Percentiles rank a stretch among this genome's conserved stretches.
Conservation (phyloP, 1,140 invertebrate genomes). For the Steinernema feltiae region DNA sequence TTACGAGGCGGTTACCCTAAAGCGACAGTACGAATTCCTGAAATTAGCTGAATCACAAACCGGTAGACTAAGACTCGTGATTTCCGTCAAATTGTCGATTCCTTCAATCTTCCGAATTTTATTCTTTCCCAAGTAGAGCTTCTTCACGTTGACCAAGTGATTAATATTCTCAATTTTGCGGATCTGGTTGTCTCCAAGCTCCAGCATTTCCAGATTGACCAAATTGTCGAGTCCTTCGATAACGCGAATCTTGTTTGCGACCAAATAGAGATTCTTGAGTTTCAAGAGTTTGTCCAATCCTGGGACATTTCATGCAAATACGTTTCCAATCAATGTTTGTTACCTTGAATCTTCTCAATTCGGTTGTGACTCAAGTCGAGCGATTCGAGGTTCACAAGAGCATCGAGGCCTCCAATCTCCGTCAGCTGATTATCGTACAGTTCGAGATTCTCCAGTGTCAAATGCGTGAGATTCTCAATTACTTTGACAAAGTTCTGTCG, state of each 20-base stretch:
- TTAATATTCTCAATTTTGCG: constrained; percentile 63
- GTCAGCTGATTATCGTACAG: constrained; percentile 92
- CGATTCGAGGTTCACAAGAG: constrained; percentile 80
- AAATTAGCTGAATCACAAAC: too few relatives aligned
- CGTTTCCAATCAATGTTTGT: background rate
- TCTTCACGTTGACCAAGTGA: constrained; percentile 53
- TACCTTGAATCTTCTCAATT: constrained; percentile 1
- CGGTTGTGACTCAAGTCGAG: constrained; percentile 87
- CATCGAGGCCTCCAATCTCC: constrained; percentile 77
- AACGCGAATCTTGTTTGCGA: constrained; percentile 80
- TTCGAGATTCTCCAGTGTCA: constrained; percentile 76
- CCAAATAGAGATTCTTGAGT: constrained; percentile 78
- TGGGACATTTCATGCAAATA: constrained; percentile 20
- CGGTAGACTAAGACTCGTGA: constrained; percentile 48
- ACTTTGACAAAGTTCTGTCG: constrained; percentile 1
- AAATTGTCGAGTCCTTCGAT: constrained; percentile 76
- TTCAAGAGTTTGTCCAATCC: constrained; percentile 74
- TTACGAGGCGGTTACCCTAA: constrained; percentile 61
- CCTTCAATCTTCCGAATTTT: constrained; percentile 60
- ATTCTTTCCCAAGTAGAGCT: constrained; percentile 61
- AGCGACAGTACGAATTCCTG: background rate
- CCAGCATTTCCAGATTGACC: constrained; percentile 73
- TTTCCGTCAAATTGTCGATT: constrained; percentile 56
- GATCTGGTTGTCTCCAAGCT: constrained; percentile 88
- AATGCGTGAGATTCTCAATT: background rate